Evolutionary conservation across 1,140 invertebrate species (phyloP).

Genomic region (Drosophila biarmipes): DNA sequence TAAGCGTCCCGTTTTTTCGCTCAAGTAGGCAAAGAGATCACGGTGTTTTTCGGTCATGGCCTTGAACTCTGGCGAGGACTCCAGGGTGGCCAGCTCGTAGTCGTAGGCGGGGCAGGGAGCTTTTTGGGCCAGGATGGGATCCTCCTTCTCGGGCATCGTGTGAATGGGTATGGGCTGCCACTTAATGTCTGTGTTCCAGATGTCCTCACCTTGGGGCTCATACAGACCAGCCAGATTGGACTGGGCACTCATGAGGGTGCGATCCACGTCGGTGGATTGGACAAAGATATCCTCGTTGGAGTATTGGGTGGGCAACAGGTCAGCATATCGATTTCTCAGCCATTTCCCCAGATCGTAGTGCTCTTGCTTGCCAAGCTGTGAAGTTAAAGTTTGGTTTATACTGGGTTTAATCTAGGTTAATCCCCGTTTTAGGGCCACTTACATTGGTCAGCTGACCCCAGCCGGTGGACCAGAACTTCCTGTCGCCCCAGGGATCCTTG

Average conservation of each 20-base stretch:
- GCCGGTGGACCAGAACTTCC: constrained; percentile 89
- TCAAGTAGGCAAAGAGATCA: constrained; percentile 88
- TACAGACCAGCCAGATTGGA: constrained; percentile 93
- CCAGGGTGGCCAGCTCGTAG: constrained; percentile 86
- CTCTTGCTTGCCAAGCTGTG: constrained; percentile 90
- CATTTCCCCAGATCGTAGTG: constrained; percentile 92
- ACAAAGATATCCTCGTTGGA: constrained; percentile 88
- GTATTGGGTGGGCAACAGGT: constrained; percentile 86
- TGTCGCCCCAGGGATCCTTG: constrained; percentile 90
- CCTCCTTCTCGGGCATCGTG: constrained; percentile 88
- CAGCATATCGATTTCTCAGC: constrained; percentile 89
- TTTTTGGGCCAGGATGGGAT: constrained; percentile 87
- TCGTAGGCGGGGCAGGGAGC: constrained; percentile 89
- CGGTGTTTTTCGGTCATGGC: constrained; percentile 87
- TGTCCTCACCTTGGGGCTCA: constrained; percentile 86
- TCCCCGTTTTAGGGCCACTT: constrained; percentile 65
- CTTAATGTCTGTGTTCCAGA: constrained; percentile 89
- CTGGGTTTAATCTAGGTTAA: background rate
- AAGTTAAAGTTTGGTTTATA: constrained; percentile 3
- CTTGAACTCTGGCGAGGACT: constrained; percentile 86
- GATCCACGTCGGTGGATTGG: constrained; percentile 93
- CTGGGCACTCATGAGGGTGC: constrained; percentile 95
- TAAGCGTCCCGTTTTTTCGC: constrained; percentile 86
- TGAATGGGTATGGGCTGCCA: constrained; percentile 97
- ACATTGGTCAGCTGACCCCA: constrained; percentile 93